A percentile compares a stretch with the other conserved stretches of the same genome.
Evolutionary conservation across 2,797 vertebrate genomes (phyloP).

Genomic region (Notolabrus celidotus): DNA sequence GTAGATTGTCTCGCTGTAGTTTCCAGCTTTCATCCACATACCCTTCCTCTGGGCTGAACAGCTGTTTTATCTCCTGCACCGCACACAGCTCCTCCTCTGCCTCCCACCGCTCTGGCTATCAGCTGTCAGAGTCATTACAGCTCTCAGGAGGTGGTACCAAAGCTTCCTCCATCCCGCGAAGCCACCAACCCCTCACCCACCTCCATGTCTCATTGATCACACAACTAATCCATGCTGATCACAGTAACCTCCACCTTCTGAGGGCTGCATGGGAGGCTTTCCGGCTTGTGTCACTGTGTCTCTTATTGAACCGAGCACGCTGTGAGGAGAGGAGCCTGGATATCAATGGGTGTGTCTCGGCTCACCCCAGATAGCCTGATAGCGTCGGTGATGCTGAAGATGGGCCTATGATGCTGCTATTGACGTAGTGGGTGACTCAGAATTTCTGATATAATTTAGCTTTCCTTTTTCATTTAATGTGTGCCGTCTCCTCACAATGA

Average conservation of each 20-base stretch:
- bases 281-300: conserved; percentile 29
- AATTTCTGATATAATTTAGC: conserved; percentile 44
- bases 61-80: conserved; percentile 52
- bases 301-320: conserved; percentile 43
- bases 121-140: conserved; percentile 61
- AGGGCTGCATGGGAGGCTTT: conserved; percentile 41
- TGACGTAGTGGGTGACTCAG: conserved; percentile 65
- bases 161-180: conserved; percentile 45
- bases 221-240: conserved; percentile 74
- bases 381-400: conserved; percentile 25
- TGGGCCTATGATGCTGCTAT: conserved; percentile 39
- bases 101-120: conserved; percentile 53
- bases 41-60: conserved; percentile 25
- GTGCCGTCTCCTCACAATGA: conserved; percentile 43
- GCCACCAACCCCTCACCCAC: conserved; percentile 21
- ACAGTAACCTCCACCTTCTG: conserved; percentile 50
- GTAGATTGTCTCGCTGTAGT: conserved; percentile 3
- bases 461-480: conserved; percentile 32
- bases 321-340: conserved; percentile 30
- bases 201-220: conserved; percentile 67
- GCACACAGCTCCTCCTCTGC: conserved; percentile 27
- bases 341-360: conserved; percentile 47
- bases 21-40: conserved; percentile 14
- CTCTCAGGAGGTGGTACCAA: conserved; percentile 53
- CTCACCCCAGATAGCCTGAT: conserved; percentile 44